These are phyloP conservation scores for Tribolium madens DNA, from an alignment of 1,140 invertebrate genomes.

Conservation along the genomic window DNA sequence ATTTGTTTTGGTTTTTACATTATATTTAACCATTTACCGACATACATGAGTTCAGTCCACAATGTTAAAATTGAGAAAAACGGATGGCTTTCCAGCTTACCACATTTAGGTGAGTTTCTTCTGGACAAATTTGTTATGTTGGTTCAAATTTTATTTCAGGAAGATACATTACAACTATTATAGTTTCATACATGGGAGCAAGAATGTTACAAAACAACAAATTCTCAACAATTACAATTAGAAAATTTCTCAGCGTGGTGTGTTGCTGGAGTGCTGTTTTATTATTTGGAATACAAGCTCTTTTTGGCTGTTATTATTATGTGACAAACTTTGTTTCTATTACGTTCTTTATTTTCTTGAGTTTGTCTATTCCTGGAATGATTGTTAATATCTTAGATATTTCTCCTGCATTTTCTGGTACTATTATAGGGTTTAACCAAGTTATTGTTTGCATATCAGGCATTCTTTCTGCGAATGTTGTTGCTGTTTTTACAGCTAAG, in stretches of 20 bases:
- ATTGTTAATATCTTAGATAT: not conserved
- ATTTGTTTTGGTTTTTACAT: constrained; percentile 95
- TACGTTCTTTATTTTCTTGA: not conserved
- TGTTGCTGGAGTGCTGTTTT: not conserved
- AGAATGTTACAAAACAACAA: not conserved
- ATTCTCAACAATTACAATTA: not conserved
- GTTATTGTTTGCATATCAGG: not conserved
- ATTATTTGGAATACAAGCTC: not conserved
- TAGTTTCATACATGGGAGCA: not conserved
- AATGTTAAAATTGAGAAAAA: constrained; percentile 86
- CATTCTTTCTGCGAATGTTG: not conserved
- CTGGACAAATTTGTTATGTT: too few species aligned
- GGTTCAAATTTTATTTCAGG: constrained; percentile 15
- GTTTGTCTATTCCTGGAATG: not conserved
- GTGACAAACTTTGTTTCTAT: not conserved
- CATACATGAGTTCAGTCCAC: constrained; percentile 90
- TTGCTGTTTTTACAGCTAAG: not conserved
- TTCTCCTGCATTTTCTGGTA: constrained; percentile 1
- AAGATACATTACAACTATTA: not conserved
- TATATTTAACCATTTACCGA: constrained; percentile 90
- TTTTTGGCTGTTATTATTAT: not conserved
- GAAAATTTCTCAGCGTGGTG: constrained; percentile 7
- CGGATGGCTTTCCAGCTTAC: constrained; percentile 85
- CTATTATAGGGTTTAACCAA: constrained; percentile 4
- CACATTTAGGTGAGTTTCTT: constrained; percentile 73